Evolutionary conservation across 2,888 invertebrate species (phyloP).

Genomic region (Euclidia mi): DNA sequence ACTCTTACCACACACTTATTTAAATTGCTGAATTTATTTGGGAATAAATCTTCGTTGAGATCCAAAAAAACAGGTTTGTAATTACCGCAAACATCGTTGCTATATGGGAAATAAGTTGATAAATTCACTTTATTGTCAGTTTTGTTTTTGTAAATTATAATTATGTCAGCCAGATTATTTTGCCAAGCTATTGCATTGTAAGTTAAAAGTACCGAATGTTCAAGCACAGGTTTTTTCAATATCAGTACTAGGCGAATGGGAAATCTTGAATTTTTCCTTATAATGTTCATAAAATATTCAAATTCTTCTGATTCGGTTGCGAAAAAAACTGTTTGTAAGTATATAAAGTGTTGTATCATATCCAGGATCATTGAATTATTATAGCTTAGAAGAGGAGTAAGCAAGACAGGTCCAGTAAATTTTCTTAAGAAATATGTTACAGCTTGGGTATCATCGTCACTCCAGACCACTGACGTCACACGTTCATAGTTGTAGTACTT

Average conservation of each 20-base stretch:
- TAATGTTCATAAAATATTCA: constrained; percentile 48
- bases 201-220: constrained; percentile 30
- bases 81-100: constrained; percentile 61
- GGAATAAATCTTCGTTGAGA: constrained; percentile 53
- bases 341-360: constrained; percentile 22
- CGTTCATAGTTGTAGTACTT: constrained; percentile 53
- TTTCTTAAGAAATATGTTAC: constrained; percentile 54
- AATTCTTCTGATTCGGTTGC: constrained; percentile 59
- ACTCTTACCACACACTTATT: constrained; percentile 66
- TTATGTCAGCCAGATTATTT: constrained; percentile 66
- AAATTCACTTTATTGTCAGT: constrained; percentile 44
- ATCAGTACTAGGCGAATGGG: constrained; percentile 65
- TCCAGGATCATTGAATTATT: neutral
- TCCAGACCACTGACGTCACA: constrained; percentile 64
- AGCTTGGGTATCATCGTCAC: constrained; percentile 36
- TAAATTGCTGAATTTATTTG: constrained; percentile 69
- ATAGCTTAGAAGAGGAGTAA: constrained; percentile 41
- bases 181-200: constrained; percentile 64
- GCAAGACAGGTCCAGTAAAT: constrained; percentile 57
- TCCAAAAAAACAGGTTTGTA: constrained; percentile 57
- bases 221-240: constrained; percentile 42
- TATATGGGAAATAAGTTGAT: constrained; percentile 69
- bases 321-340: constrained; percentile 67
- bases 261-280: constrained; percentile 54
- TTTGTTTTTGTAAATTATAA: constrained; percentile 55